phyloP scores from a whole-genome alignment of 2,797 vertebrate genomes.

The Anguilla anguilla region DNA sequence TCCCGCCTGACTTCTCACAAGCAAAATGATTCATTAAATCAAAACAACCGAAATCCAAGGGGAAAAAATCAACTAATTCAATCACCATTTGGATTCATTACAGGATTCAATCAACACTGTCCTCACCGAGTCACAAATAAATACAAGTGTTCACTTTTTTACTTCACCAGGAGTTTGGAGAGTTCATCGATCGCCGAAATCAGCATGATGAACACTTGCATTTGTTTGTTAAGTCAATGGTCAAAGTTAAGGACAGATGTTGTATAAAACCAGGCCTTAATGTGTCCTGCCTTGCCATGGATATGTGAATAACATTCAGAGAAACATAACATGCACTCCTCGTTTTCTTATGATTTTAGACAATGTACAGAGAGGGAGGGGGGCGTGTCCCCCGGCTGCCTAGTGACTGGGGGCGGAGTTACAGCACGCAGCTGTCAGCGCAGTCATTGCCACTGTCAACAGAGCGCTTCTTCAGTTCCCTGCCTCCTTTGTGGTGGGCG shows the following conservation, averaged over 20 bases:
- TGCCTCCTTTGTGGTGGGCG: slow-evolving; percentile 70
- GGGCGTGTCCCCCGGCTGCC: not conserved
- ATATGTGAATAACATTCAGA: slow-evolving; percentile 41
- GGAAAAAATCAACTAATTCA: not conserved
- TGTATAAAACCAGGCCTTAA: not conserved
- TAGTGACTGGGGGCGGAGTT: slow-evolving; percentile 25
- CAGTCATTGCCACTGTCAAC: slow-evolving; percentile 66
- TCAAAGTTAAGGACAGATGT: slow-evolving; percentile 41
- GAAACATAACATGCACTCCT: slow-evolving; percentile 60
- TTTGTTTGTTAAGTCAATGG: slow-evolving; percentile 20
- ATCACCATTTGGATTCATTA: not conserved
- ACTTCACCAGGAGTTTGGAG: not conserved
- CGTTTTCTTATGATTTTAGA: slow-evolving; percentile 28
- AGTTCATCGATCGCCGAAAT: slow-evolving; percentile 21
- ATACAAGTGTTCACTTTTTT: not conserved
- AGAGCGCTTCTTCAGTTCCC: slow-evolving; percentile 78
- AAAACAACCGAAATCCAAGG: not conserved
- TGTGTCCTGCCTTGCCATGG: slow-evolving; percentile 28
- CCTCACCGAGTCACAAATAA: not conserved
- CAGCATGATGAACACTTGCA: slow-evolving; percentile 22
- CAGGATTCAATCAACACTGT: slow-evolving; percentile 18
- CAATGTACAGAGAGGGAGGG: slow-evolving; percentile 28
- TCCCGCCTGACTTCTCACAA: slow-evolving; percentile 4
- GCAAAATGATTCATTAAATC: not conserved
- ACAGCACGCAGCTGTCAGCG: slow-evolving; percentile 74